A percentile compares a stretch with the other conserved stretches of the same genome.
Evolutionary conservation across 2,797 vertebrate species (phyloP).

Genomic region (Brachymystax lenok): DNA sequence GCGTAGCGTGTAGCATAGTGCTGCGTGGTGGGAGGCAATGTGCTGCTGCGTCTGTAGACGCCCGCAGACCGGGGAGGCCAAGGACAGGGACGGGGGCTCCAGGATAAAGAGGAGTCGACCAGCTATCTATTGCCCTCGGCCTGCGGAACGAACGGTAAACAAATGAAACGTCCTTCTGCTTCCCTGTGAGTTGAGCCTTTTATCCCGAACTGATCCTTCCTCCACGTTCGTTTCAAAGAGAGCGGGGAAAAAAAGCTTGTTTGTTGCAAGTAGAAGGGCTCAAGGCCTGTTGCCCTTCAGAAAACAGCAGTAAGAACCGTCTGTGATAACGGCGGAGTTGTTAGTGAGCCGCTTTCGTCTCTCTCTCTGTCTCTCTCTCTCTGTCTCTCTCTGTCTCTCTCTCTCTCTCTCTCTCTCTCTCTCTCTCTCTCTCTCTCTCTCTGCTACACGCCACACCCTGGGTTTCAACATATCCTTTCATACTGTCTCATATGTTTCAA

Average conservation of each 20-base stretch:
- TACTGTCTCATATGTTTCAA: neutral
- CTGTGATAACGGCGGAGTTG: slow-evolving; percentile 66
- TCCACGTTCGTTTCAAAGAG: slow-evolving; percentile 71
- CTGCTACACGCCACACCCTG: slow-evolving; percentile 43
- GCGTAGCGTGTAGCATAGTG: slow-evolving; percentile 80
- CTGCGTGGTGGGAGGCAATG: slow-evolving; percentile 56
- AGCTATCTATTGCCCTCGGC: slow-evolving; percentile 68
- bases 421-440: slow-evolving; percentile 52
- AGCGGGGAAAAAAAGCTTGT: slow-evolving; percentile 46
- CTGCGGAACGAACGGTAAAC: slow-evolving; percentile 73
- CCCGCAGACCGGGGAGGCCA: neutral
- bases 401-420: slow-evolving; percentile 32
- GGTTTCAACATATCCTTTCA: slow-evolving; percentile 1
- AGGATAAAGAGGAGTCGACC: slow-evolving; percentile 73
- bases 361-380: slow-evolving; percentile 47
- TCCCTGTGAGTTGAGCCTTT: slow-evolving; percentile 71
- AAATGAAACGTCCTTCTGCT: slow-evolving; percentile 75
- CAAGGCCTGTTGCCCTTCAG: slow-evolving; percentile 63
- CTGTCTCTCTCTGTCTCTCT: slow-evolving; percentile 47
- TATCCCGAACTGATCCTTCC: slow-evolving; percentile 68
- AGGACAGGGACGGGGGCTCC: slow-evolving; percentile 67
- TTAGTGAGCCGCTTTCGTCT: slow-evolving; percentile 60
- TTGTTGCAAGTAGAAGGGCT: slow-evolving; percentile 72
- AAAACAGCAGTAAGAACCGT: slow-evolving; percentile 65
- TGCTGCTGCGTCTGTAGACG: neutral